Evolutionary conservation across 1,140 invertebrate genomes (phyloP).

Genomic region (Gonioctena quinquepunctata): DNA sequence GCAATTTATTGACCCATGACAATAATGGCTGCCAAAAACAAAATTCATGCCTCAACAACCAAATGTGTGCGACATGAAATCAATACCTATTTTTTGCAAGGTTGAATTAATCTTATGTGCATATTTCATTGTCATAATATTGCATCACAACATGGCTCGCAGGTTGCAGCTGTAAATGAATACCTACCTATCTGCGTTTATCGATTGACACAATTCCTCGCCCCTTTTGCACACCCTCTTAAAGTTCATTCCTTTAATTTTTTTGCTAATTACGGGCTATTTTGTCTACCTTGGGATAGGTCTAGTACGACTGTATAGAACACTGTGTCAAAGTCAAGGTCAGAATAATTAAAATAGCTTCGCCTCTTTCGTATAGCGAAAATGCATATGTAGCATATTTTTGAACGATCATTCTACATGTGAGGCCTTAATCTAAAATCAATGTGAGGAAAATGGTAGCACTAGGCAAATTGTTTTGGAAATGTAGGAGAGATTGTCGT

Average conservation of each 20-base stretch:
- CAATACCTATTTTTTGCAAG: neutral
- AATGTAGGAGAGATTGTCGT: too few species aligned
- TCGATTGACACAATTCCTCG: neutral
- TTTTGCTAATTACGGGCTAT: neutral
- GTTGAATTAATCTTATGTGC: neutral
- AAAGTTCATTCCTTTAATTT: neutral
- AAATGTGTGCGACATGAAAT: neutral
- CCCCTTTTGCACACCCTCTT: neutral
- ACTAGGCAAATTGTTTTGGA: too few species aligned
- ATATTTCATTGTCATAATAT: too few species aligned
- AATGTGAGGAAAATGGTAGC: too few species aligned
- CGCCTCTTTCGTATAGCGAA: neutral
- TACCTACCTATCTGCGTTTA: too few species aligned
- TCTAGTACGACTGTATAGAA: neutral
- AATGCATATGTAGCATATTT: neutral
- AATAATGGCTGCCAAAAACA: neutral
- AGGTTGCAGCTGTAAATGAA: too few species aligned
- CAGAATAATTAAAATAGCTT: neutral
- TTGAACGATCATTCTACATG: too few species aligned
- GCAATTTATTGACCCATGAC: too few species aligned
- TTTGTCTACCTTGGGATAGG: too few species aligned
- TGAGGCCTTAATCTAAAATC: too few species aligned
- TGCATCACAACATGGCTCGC: slow-evolving; percentile 45
- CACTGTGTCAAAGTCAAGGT: neutral
- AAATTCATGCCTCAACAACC: neutral